Base-by-base conservation (phyloP, 2,888 invertebrate genomes). In the Linnaemya tessellans region DNA sequence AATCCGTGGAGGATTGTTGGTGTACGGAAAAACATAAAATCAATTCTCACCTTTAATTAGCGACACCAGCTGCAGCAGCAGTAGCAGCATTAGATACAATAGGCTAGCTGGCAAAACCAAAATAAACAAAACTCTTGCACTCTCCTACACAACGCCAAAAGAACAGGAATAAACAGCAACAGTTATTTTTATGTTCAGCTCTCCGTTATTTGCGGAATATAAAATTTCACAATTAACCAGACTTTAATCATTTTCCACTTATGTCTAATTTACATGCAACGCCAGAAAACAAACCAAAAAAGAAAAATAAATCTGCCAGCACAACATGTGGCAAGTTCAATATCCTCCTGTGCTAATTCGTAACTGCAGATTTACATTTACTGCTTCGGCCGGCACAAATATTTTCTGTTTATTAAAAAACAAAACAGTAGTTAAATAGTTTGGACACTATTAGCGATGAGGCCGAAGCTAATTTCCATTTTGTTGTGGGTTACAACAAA, bases 211-310 rank as follows among this genome's bases (percentile, higher is more conserved):
- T 58, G 41, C 15, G 30, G n/a, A n/a, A 25, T 60, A 15, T 49
- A 38, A 13, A 49, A 51, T 60, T 74, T 15, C 65, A 13, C 49
- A 41, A 67, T 60, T 74, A 70, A 41, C 60, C 58, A 41, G 35
- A 49, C 41, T 49, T 64, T 78, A 73, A 81, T 74, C 73, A 81
- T 78, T 81, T 80, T 38, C 71, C 22, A 9, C 73, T 84, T 80
- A 84, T 77, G 77, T 80, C 67, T 80, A 80, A 84, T 84, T 84
- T 84, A 67, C 77, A 77, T 84, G 84, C 77, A 67, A 84, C 58
- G 15, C 43, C 25, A n/a, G 73, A 78, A 18, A 49, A 56, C 9
- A 51, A 43, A 35, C 5, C 2, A 54, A 25, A 15, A 51, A 67
- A 58, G 56, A 13, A 20, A n/a, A 65, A 65, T n/a, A 1, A 54